These are phyloP conservation scores for Kuschelorhynchus macadamiae DNA, from an alignment of 2,888 invertebrate species.

Conservation along the genomic window DNA sequence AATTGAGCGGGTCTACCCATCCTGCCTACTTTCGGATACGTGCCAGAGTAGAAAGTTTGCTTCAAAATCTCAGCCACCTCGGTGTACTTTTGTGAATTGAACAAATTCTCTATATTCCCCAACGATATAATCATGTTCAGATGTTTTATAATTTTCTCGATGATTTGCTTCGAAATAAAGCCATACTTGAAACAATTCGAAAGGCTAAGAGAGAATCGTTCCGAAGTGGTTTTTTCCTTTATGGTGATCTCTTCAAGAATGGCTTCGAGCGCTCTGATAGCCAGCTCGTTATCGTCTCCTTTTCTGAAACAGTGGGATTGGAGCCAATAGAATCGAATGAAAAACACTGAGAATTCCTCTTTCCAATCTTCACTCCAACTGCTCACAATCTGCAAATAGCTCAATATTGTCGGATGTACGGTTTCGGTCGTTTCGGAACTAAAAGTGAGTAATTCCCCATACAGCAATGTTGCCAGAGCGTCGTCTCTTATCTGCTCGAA, in stretches of 20 bases:
- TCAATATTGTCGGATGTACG: slow-evolving; percentile 69
- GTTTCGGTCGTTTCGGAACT: slow-evolving; percentile 53
- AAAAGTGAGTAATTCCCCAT: slow-evolving; percentile 70
- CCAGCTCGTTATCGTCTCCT: slow-evolving; percentile 70
- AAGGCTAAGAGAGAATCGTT: slow-evolving; percentile 65
- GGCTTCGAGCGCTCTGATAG: slow-evolving; percentile 70
- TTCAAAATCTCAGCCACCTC: slow-evolving; percentile 78
- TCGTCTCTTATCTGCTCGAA: slow-evolving; percentile 68
- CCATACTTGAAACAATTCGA: slow-evolving; percentile 73
- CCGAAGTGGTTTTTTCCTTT: slow-evolving; percentile 50
- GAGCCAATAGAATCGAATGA: slow-evolving; percentile 72
- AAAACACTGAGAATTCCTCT: slow-evolving; percentile 68
- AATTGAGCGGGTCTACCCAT: slow-evolving; percentile 72
- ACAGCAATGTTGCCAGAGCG: slow-evolving; percentile 71
- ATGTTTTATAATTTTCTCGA: slow-evolving; percentile 70
- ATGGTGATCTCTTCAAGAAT: slow-evolving; percentile 52
- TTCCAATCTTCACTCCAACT: slow-evolving; percentile 68
- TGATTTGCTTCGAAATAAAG: slow-evolving; percentile 68
- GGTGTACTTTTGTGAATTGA: slow-evolving; percentile 75
- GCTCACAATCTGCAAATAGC: slow-evolving; percentile 69
- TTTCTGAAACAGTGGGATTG: slow-evolving; percentile 72
- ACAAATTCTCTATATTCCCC: slow-evolving; percentile 78
- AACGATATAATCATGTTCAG: slow-evolving; percentile 73
- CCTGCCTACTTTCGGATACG: slow-evolving; percentile 67
- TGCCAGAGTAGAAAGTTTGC: slow-evolving; percentile 74